Evolutionary conservation across 1,140 invertebrate genomes (phyloP), one percentile per base, ranked within the genome.

Genomic region (Mamestra configurata): DNA sequence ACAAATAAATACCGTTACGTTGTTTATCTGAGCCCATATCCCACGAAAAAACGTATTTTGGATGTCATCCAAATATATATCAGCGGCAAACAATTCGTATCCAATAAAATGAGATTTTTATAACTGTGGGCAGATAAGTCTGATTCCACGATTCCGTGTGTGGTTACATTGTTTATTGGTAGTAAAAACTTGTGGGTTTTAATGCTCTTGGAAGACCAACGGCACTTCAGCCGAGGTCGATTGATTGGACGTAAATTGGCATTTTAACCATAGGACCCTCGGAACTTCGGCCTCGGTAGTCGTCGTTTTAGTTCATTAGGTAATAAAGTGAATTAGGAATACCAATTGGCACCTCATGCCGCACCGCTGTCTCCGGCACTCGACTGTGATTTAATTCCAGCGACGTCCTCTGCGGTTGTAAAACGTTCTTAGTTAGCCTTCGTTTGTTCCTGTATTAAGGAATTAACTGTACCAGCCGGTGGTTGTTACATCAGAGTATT

Each of bases 241-340:
- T 35, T 22, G 40, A 64, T 31, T 43, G 51, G 46, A 76, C 57
- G 73, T 76, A 76, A 76, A 61, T 64, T 64, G 55, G n/a, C 73
- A 20, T 13, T 76, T 43, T 64, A 64, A 46, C 55, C 27, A 46
- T 76, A 27, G 57, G 57, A 64, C 43, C 22, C 18, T 40, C 37
- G 55, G 59, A 15, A 37, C 43, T 35, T 20, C 53, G 71, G 24
- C 71, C 51, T 18, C 71, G 20, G 51, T n/a, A 15, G 20, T 18
- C 40, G 55, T 49, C 40, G 55, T 24, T 40, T 20, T 64, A 64
- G 40, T 76, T 64, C 73, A 76, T 49, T 64, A 76, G 57, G 37
- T 40, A 61, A 61, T 64, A 76, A 76, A 76, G 73, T 64, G 20
- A 76, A 59, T 75, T 59, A 43, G 61, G 61, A 66, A 70, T 70